Conservation (phyloP, 2,888 invertebrate genomes). For the Chloroclysta siterata region DNA sequence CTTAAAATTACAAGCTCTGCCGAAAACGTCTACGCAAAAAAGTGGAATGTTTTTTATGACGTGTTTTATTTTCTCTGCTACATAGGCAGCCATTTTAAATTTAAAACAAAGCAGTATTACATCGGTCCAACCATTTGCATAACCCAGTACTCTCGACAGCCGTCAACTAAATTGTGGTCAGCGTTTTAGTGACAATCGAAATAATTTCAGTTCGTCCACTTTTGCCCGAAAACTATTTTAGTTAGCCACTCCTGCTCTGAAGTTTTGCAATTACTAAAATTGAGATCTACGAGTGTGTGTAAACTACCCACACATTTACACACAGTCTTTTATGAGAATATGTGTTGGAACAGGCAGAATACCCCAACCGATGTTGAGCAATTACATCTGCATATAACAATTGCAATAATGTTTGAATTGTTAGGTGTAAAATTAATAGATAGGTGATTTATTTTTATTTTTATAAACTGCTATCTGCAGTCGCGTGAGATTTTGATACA, state of each 20-base stretch:
- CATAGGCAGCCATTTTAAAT: constrained; percentile 29
- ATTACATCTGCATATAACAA: too few relatives aligned
- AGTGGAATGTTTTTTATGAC: constrained; percentile 10
- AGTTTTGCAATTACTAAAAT: background rate
- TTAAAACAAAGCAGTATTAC: constrained; percentile 32
- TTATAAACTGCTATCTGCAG: too few relatives aligned
- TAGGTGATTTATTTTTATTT: too few relatives aligned
- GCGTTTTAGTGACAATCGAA: constrained; percentile 23
- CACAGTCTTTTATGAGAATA: background rate
- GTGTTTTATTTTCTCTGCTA: constrained; percentile 24
- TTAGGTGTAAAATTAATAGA: too few relatives aligned
- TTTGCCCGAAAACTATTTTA: constrained; percentile 23
- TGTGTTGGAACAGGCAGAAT: too few relatives aligned
- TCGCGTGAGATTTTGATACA: too few relatives aligned
- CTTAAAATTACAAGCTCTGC: background rate
- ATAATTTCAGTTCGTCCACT: constrained; percentile 35
- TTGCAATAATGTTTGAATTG: too few relatives aligned
- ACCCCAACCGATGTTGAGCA: too few relatives aligned
- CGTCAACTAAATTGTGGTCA: constrained; percentile 32
- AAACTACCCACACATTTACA: background rate
- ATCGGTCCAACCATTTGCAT: constrained; percentile 27
- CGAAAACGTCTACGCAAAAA: background rate
- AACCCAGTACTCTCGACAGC: constrained; percentile 24
- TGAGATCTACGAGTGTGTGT: background rate
- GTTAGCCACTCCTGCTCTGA: background rate